phyloP scores from a whole-genome alignment of 1,140 invertebrate species.

The Pseudomyrmex sp. region DNA sequence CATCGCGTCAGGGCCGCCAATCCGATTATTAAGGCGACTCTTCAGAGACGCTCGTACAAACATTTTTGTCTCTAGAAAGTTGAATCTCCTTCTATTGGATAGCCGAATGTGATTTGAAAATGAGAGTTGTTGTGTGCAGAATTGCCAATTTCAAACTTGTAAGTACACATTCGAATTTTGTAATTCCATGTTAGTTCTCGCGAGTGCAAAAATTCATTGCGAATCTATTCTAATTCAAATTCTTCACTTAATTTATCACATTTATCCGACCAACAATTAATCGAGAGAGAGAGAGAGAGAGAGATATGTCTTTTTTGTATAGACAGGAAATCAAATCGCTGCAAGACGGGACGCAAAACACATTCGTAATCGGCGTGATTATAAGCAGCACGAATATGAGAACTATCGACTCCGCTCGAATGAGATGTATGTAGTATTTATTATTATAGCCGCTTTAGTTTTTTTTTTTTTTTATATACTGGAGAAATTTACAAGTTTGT shows the following conservation, averaged over 20 bases:
- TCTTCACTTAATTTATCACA: not conserved
- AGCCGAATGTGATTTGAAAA: not conserved
- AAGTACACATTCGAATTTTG: too few species aligned
- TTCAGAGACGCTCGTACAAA: not conserved
- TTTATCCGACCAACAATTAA: not conserved
- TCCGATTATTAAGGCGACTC: not conserved
- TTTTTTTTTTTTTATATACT: slow-evolving; percentile 10
- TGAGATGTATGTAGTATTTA: slow-evolving; percentile 75
- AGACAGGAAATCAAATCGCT: slow-evolving; percentile 78
- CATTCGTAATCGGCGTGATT: slow-evolving; percentile 81
- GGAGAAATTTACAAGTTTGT: not conserved
- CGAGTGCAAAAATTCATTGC: too few species aligned
- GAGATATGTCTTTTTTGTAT: slow-evolving; percentile 77
- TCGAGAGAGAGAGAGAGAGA: slow-evolving; percentile 62
- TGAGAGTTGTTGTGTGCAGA: too few species aligned
- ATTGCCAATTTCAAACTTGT: too few species aligned
- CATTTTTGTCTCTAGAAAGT: not conserved
- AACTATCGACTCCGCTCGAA: slow-evolving; percentile 74
- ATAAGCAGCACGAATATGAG: slow-evolving; percentile 80
- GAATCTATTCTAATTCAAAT: too few species aligned
- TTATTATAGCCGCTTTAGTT: not conserved
- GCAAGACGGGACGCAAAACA: slow-evolving; percentile 78
- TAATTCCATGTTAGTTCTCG: too few species aligned
- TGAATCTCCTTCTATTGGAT: not conserved
- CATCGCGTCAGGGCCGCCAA: slow-evolving; percentile 58